Percentiles rank a stretch among this genome's conserved stretches.
phyloP scores from a whole-genome alignment of 2,888 invertebrate species.

The Blastobasis lacticolella region DNA sequence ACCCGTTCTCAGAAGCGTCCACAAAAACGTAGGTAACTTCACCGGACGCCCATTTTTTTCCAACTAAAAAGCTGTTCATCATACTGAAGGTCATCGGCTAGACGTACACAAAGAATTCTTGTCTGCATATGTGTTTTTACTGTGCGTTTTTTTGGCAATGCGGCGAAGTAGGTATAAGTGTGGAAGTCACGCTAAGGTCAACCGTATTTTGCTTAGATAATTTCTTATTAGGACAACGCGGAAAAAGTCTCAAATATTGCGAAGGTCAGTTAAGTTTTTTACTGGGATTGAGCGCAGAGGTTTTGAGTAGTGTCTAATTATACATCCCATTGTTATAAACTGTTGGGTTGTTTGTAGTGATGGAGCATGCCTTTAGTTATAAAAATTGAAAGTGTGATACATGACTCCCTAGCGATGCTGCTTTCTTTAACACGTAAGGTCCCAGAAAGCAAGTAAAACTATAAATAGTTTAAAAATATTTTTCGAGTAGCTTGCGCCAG shows the following conservation, averaged over 20 bases:
- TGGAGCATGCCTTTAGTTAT: too few species aligned
- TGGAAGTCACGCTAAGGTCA: conserved; percentile 63
- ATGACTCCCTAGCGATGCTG: too few species aligned
- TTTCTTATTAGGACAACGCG: conserved; percentile 47
- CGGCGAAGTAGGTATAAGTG: conserved; percentile 36
- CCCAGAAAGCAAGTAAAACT: too few species aligned
- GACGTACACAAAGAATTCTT: conserved; percentile 68
- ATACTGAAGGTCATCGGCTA: conserved; percentile 61
- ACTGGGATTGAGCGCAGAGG: not conserved
- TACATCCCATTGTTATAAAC: too few species aligned
- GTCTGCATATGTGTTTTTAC: conserved; percentile 58
- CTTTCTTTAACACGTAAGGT: too few species aligned
- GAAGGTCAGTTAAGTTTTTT: conserved; percentile 27
- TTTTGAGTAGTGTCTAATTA: too few species aligned
- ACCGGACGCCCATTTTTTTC: conserved; percentile 62
- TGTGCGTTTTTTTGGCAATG: conserved; percentile 58
- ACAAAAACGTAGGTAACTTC: conserved; percentile 71
- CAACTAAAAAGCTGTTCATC: conserved; percentile 65
- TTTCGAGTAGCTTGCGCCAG: too few species aligned
- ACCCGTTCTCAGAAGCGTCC: conserved; percentile 52
- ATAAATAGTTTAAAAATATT: too few species aligned
- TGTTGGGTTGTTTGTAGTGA: too few species aligned
- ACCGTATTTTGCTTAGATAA: conserved; percentile 47
- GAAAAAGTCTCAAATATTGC: conserved; percentile 33
- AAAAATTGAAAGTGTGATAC: too few species aligned